Evolutionary conservation across 37 sponge, comb jelly and placozoan genomes (phyloP), one percentile per base, ranked within the genome.

Genomic region (Aphrocallistes beatrix): DNA sequence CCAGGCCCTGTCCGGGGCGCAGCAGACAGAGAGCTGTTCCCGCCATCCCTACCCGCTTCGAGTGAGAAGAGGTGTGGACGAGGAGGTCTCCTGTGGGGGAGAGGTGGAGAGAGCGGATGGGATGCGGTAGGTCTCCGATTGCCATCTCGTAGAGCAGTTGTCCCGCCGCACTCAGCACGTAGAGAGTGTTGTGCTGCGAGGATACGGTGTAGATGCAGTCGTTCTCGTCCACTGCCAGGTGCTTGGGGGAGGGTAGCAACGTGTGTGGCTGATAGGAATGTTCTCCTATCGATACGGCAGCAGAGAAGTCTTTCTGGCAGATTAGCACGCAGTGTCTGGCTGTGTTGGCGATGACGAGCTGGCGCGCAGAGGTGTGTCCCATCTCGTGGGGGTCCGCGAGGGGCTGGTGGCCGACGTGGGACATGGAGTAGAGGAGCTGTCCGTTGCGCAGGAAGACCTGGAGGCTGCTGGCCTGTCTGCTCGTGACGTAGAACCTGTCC

Each of bases 241-340:
- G n/a, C n/a, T 13, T 60, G n/a, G 75, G 75, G 25, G 21, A 60
- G 75, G 75, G 75, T 60, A 60, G 75, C 75, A 60, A 60, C 75
- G 75, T 13, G 34, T 60, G 75, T 60, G 75, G 75, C 34, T 60
- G 75, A 60, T 60, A 60, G 75, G 75, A 60, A 60, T 60, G 75
- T 3, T 60, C 75, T 6, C 28, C 75, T 25, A 60, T 21, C 3
- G 75, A 21, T 6, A 60, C 75, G 34, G 75, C 75, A 60, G 17
- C n/a, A 6, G 75, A 60, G 17, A 60, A 30, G n/a, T 60, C 75
- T 13, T 60, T 19, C n/a, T 60, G 75, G n/a, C 75, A 60, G 17
- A 60, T 6, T 3, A 60, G 75, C 17, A 60, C 28, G n/a, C 17
- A 60, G 34, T 60, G 75, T 13, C 75, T 3, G 6, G 75, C 75